phyloP scores from a whole-genome alignment of 2,113 vertebrate species.

The Istiophorus platypterus region DNA sequence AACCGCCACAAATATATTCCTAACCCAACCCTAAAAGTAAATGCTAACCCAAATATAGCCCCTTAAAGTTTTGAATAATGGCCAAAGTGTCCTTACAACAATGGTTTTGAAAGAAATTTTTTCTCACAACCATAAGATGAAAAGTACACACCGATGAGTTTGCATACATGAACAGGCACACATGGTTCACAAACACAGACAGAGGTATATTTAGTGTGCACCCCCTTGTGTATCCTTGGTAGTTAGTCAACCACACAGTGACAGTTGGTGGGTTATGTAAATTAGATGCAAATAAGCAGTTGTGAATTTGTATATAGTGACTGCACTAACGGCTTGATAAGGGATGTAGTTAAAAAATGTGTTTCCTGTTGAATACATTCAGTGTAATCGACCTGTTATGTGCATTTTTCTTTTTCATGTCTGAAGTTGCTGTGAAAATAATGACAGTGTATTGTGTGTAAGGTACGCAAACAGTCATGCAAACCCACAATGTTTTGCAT shows the following conservation, averaged over 20 bases:
- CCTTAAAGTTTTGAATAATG: neutral
- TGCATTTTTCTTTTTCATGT: constrained; percentile 39
- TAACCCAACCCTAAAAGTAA: neutral
- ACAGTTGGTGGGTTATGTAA: constrained; percentile 83
- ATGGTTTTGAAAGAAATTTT: neutral
- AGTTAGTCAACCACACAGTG: constrained; percentile 68
- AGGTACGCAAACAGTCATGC: constrained; percentile 63
- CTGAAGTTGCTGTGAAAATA: constrained; percentile 45
- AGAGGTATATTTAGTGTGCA: constrained; percentile 21
- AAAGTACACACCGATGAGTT: neutral
- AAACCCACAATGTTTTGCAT: constrained; percentile 44
- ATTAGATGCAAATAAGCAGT: constrained; percentile 75
- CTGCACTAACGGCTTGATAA: constrained; percentile 74
- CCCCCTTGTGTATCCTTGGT: constrained; percentile 51
- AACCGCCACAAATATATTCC: neutral
- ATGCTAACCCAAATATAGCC: too few species aligned
- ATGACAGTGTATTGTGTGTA: constrained; percentile 43
- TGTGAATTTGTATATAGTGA: constrained; percentile 76
- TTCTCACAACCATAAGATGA: neutral
- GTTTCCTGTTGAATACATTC: constrained; percentile 59
- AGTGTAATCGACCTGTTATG: constrained; percentile 42
- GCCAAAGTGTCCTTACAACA: neutral
- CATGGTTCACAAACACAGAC: constrained; percentile 24
- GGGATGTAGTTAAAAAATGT: constrained; percentile 46
- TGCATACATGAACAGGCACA: constrained; percentile 19